Conservation (phyloP, 1,140 invertebrate genomes). For the Pteromalus puparum region DNA sequence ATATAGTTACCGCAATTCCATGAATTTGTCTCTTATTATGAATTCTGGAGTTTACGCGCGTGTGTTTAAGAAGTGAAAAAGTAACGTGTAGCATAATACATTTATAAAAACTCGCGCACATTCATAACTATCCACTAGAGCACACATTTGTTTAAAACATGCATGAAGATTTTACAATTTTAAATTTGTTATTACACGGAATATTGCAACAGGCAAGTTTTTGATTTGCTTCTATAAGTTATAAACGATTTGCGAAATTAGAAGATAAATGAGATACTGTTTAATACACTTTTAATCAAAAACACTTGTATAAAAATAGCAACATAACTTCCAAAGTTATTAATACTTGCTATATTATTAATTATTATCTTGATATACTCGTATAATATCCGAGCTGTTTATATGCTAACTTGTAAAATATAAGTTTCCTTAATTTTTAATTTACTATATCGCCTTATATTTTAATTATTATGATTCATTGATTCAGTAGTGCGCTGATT, state of each 20-base stretch:
- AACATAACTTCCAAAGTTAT: conserved; percentile 40
- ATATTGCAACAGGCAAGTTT: no score
- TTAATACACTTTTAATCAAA: background rate
- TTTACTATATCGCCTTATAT: background rate
- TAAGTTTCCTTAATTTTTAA: background rate
- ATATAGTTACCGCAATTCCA: conserved; percentile 17
- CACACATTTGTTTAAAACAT: background rate
- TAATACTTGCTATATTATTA: background rate
- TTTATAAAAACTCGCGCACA: background rate
- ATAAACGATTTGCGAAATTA: background rate
- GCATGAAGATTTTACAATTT: background rate
- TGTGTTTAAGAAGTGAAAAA: conserved; percentile 19
- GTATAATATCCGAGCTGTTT: background rate
- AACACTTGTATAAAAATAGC: background rate
- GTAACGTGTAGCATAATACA: background rate
- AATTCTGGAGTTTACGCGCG: background rate
- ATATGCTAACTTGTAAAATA: background rate
- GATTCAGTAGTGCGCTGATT: background rate
- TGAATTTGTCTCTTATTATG: background rate
- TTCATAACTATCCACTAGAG: conserved; percentile 2
- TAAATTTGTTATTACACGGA: background rate
- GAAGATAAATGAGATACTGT: background rate
- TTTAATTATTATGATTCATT: background rate
- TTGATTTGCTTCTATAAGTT: background rate
- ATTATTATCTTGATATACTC: background rate